phyloP scores from a whole-genome alignment of 2,888 invertebrate genomes.

The Oligia latruncula region DNA sequence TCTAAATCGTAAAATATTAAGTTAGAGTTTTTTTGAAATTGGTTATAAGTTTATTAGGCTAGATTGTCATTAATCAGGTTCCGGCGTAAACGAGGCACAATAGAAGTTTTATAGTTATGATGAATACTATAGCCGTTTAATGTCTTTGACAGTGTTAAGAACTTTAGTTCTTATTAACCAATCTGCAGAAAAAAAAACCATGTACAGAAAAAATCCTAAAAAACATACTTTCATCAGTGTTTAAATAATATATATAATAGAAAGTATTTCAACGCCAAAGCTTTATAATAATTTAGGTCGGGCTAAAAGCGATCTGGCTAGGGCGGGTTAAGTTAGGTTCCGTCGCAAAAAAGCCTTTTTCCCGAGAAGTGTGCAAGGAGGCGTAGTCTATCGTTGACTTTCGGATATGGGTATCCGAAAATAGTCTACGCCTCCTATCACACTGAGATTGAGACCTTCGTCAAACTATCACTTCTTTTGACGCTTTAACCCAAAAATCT shows the following conservation, averaged over 20 bases:
- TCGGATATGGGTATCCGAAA: constrained; percentile 16
- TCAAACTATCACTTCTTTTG: constrained; percentile 9
- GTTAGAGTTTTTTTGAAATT: neutral
- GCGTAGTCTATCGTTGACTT: neutral
- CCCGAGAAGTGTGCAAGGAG: neutral
- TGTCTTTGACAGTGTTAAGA: too few relatives aligned
- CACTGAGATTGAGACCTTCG: constrained; percentile 12
- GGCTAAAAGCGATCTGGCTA: neutral
- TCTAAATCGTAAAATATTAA: neutral
- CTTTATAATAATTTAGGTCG: neutral
- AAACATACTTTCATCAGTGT: too few relatives aligned
- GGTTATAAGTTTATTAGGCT: neutral
- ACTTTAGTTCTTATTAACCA: neutral
- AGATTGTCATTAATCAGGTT: neutral
- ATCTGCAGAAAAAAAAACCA: neutral
- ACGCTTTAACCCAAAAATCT: neutral
- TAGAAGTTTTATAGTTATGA: neutral
- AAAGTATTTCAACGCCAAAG: neutral
- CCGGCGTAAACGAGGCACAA: too few relatives aligned
- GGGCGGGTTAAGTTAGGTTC: neutral
- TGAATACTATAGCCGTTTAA: neutral
- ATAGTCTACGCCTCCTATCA: constrained; percentile 5
- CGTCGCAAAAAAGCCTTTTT: constrained; percentile 12
- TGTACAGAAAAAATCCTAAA: neutral
- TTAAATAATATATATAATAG: neutral